Evolutionary conservation across 53 echinoderm and acorn worm species (phyloP).

Genomic region (Holothuria scabra): DNA sequence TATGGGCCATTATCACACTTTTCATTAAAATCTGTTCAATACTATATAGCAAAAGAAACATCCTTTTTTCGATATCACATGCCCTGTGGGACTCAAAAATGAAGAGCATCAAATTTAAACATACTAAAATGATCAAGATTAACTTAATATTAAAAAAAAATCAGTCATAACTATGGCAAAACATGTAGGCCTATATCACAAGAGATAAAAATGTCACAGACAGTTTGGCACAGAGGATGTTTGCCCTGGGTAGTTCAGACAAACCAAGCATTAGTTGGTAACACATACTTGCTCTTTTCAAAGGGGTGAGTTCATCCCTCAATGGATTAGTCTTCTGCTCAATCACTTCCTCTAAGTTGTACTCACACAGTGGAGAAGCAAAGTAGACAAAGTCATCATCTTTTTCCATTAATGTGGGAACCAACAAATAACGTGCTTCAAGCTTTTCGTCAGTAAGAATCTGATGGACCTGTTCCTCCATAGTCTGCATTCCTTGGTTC

Average conservation of each 20-base stretch:
- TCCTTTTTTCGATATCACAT: no score
- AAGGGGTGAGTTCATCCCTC: neutral
- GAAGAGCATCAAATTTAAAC: no score
- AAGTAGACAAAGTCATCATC: slow-evolving; percentile 30
- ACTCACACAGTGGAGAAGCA: slow-evolving; percentile 5
- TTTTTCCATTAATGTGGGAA: neutral
- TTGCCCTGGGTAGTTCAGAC: neutral
- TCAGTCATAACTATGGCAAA: neutral
- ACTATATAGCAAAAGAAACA: no score
- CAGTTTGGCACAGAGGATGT: no score
- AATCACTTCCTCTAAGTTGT: slow-evolving; percentile 15
- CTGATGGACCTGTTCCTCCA: neutral
- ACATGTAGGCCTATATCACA: no score
- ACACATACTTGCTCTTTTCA: slow-evolving; percentile 2
- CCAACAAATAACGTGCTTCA: neutral
- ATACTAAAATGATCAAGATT: no score
- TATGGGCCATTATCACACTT: no score
- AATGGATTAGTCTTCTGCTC: slow-evolving; percentile 1
- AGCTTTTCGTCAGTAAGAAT: neutral
- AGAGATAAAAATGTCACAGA: no score
- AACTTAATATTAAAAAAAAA: no score
- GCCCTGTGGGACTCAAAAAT: no score
- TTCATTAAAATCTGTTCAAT: no score
- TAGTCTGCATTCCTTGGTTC: neutral
- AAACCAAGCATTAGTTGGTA: slow-evolving; percentile 1